Percentiles rank a stretch among this genome's conserved stretches.
Evolutionary conservation across 2,888 invertebrate genomes (phyloP).

Genomic region (Melinopterus prodromus): DNA sequence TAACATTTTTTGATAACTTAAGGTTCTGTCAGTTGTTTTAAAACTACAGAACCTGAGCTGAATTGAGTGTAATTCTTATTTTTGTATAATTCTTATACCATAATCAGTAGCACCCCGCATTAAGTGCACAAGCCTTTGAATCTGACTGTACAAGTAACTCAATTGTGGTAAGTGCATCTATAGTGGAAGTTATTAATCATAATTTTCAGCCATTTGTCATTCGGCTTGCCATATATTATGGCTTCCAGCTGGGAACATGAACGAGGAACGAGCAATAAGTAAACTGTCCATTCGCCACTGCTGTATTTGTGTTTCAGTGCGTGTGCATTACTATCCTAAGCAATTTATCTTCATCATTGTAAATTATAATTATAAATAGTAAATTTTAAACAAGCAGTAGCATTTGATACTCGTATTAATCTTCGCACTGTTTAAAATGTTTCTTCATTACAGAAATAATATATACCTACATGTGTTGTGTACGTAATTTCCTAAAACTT

Average conservation of each 20-base stretch:
- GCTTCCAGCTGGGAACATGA: background rate
- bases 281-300: background rate
- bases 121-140: background rate
- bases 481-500: no score
- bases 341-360: background rate
- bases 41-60: no score
- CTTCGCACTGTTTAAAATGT: background rate
- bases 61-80: no score
- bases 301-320: background rate
- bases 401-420: background rate
- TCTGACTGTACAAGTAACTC: background rate
- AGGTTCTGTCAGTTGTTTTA: no score
- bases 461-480: no score
- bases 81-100: no score
- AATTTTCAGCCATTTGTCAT: background rate
- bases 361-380: background rate
- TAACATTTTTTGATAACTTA: no score
- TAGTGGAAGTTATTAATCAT: conserved; percentile 4
- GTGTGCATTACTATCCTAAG: background rate
- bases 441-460: background rate
- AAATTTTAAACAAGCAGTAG: background rate
- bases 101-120: background rate
- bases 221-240: background rate
- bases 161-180: background rate
- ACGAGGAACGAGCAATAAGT: background rate